Evolutionary conservation across 2,888 invertebrate genomes (phyloP), one percentile per base, ranked within the genome.

Genomic region (Melinaea menophilus): DNA sequence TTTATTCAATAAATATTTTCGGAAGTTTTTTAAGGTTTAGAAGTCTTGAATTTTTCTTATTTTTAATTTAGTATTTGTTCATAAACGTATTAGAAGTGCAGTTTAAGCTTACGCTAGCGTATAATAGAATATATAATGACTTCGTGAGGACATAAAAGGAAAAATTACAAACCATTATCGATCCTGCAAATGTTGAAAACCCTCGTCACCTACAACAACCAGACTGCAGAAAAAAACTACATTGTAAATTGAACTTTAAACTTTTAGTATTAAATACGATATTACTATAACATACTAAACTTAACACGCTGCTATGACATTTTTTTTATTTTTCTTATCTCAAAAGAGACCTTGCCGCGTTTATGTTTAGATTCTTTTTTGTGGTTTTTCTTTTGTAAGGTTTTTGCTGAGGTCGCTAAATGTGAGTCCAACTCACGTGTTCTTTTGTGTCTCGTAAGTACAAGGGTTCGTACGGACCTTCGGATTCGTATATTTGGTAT

Each of bases 281-380:
- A 71, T 72, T 66, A 58, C 61, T 66, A 61, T 48, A 66, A 61
- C 59, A 55, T 51, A 56, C 66, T 75, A 78, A 75, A 77, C 75
- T 77, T 77, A 74, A 79, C 76, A 75, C 80, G 85, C 83, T 84
- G 86, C 85, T 86, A 72, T 75, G 77, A 73, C 77, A 74, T 77
- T 73, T 72, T 76, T 77, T 79, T 83, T 81, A 77, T 74, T 72
- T 70, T 72, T 60, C 66, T 61, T 58, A 55, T 64, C 63, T 63
- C 56, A 80, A 78, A 76, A 62, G 58, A 55, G 55, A 71, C 78
- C 67, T 71, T 74, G 61, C 58, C 57, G 35, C 54, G 59, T 62
- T 58, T 62, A 22, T 3, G 61, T 72, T 77, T 75, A 72, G 75
- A 75, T 75, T 66, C 66, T 68, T 72, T 76, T 73, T 58, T 57